Evolutionary conservation across 92 coral and sea anemone genomes (phyloP), one percentile per base, ranked within the genome.

Genomic region (Micromussa lordhowensis): DNA sequence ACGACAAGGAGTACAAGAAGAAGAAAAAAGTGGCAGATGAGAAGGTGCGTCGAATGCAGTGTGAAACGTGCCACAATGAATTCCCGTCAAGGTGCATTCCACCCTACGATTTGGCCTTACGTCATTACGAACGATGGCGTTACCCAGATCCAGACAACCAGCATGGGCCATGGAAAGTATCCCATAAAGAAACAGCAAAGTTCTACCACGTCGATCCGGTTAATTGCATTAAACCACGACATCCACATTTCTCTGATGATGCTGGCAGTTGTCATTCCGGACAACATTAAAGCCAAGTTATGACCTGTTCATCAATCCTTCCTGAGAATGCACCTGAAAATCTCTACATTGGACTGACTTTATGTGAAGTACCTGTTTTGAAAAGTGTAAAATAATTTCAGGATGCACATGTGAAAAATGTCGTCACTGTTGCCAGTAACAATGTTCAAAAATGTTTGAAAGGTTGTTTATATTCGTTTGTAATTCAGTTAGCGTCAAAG

Each of bases 21-120:
- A 77, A 77, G 29, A 11, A 4, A 77, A 77, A 77, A 64, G 57
- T 36, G 5, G 64, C 34, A 77, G 64, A 77, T 7, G 31, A 77
- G 36, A 77, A 77, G 58, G 81, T 36, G 18, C 81, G 64, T 36
- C 81, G 18, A 77, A 77, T 77, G 81, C 81, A 26, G 32, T 77
- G 81, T 49, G 81, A 77, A 51, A 77, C 64, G 81, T 77, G 81
- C 81, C 64, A 77, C 64, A 77, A 77, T 51, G 81, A 36, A 36
- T 77, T 77, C 6, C 34, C 81, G 17, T 77, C 58, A n/a, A 21
- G 2, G 17, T 36, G 81, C 18, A 44, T 77, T 77, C 57, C 81
- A 6, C 81, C 81, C 3, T 77, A 77, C 19, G 64, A 77, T n/a
- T 77, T 77, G 81, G 81, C 81, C 30, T 77, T 44, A 44, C 64